Base-by-base conservation (phyloP, 2,888 invertebrate genomes). In the Agonum fuliginosum region DNA sequence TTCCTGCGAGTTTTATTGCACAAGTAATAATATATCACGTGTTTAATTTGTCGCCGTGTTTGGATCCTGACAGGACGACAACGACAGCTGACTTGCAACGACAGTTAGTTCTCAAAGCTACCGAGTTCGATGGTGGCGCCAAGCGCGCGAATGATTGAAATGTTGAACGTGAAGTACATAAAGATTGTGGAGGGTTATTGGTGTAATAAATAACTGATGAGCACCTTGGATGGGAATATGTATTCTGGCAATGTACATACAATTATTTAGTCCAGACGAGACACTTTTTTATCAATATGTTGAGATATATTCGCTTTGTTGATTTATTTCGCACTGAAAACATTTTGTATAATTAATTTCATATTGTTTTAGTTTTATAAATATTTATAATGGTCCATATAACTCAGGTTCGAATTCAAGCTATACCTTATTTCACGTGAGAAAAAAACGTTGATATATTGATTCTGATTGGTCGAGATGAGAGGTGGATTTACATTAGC, bases 141-240 rank as follows among this genome's bases (percentile, higher is more conserved):
- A 3, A n/a, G 58, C 30, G 58, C 54, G 27, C 4, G 30, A 1
- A 62, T 62, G 58, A 62, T 62, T 62, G 58, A 62, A 54, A 62
- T 62, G 27, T 6, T 30, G 30, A 8, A 62, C 58, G 58, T 62
- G 58, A 17, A 62, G 6, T 12, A 14, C 22, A 27, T 22, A 12
- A 46, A 46, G 46, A 46, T 17, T 46, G 10, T 46, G 12, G 12
- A 17, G 46, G 46, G 37, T n/a, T 37, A 37, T 12, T 46, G 12
- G 2, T 4, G 46, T 17, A 46, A 46, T 46, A 46, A 17, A 46
- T 46, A 17, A 46, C 46, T 46, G 17, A 17, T 46, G 46, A 46
- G 58, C 27, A 62, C 30, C 17, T 30, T 20, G 46, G 14, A 46
- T 4, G 3, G 0, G 54, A 54, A 54, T 62, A 62, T 30, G 30